Base-by-base conservation (phyloP, 30 jellyfish, hydroid and myxozoan genomes). In the Aurelia sp. region DNA sequence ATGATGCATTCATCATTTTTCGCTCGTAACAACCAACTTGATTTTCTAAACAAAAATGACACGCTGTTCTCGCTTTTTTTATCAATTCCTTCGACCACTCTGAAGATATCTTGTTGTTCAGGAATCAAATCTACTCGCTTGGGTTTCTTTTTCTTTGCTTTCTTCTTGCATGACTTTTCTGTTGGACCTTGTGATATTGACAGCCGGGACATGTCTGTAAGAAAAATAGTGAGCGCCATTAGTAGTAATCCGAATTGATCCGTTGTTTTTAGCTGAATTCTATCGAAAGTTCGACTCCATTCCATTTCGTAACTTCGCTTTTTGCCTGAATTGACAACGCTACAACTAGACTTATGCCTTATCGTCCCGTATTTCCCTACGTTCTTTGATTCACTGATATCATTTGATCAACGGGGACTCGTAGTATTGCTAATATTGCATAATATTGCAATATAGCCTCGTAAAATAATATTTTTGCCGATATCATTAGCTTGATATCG, bases 11-110 rank as follows among this genome's bases (percentile, higher is more conserved):
- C 77, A 30, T 40, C 66, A 9, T 71, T 58, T 55, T 76, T 76
- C 11, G 87, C 87, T 63, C 87, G 61, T 63, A 76, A 71, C 23
- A 57, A 76, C 87, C 87, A 76, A 47, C 63, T 58, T n/a, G 87
- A 76, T 4, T 47, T 61, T 40, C 87, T 17, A 61, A 76, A 76
- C 78, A 12, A 66, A 47, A 76, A 76, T 15, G 87, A 76, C 2
- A 76, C 78, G 44, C 73, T 6, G 10, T 35, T n/a, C 11, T 76
- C 66, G 63, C 40, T 11, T 9, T 66, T 11, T 61, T 59, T 76
- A 47, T 76, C 77, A 48, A 76, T 33, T 18, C 87, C 87, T 11
- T 61, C 23, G 15, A 76, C 35, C 8, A 76, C 62, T 62, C 67
- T 59, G 40, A 76, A 76, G 3, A 20, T 17, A 61, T 76, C 87